These are phyloP conservation scores for Euthynnus affinis DNA, from an alignment of 2,797 vertebrate species.

Conservation along the genomic window DNA sequence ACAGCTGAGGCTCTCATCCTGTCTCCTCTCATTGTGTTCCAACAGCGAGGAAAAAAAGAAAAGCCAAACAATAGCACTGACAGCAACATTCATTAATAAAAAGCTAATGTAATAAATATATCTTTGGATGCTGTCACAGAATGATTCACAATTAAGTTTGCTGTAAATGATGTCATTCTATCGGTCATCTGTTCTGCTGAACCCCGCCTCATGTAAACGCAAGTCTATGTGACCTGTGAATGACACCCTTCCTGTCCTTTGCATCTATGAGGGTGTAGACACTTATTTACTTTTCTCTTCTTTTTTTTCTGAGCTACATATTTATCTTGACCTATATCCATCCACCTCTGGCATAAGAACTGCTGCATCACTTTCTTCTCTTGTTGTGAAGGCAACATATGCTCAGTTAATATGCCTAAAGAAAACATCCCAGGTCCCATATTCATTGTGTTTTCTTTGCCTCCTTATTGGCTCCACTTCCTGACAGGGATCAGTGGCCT, in stretches of 20 bases:
- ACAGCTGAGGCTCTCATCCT: constrained; percentile 69
- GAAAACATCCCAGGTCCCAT: constrained; percentile 63
- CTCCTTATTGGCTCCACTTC: constrained; percentile 57
- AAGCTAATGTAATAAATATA: constrained; percentile 10
- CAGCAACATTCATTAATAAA: constrained; percentile 43
- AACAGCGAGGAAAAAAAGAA: constrained; percentile 49
- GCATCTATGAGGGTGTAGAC: not conserved
- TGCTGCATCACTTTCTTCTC: constrained; percentile 37
- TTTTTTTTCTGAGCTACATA: constrained; percentile 33
- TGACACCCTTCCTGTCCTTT: not conserved
- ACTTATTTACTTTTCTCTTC: constrained; percentile 9
- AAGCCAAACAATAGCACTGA: constrained; percentile 59
- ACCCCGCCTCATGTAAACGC: constrained; percentile 29
- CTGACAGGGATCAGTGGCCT: constrained; percentile 51
- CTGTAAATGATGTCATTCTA: constrained; percentile 50
- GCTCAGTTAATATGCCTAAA: constrained; percentile 55
- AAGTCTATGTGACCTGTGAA: not conserved
- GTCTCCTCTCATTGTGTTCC: constrained; percentile 73
- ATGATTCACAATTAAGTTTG: constrained; percentile 38
- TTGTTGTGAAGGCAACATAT: constrained; percentile 47
- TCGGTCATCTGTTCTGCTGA: constrained; percentile 16
- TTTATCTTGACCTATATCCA: constrained; percentile 68
- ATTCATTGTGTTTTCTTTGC: constrained; percentile 69
- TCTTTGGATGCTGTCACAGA: constrained; percentile 32
- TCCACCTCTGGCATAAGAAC: constrained; percentile 35